Evolutionary conservation across 2,888 invertebrate species (phyloP), one percentile per base, ranked within the genome.

Genomic region (Amiota mariae): DNA sequence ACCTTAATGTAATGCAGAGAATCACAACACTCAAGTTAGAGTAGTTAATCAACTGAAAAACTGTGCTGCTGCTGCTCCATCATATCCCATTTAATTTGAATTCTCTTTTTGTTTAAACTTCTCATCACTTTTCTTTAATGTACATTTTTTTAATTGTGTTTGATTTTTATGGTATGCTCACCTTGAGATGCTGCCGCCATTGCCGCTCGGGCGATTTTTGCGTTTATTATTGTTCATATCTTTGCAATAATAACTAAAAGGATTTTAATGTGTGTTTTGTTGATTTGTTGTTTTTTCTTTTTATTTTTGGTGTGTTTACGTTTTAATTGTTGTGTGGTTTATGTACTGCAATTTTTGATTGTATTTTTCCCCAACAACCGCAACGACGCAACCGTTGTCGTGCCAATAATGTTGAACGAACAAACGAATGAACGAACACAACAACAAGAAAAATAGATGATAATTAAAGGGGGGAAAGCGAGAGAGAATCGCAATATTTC

Each of bases 161-260:
- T 36, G 36, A 36, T 73, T 78, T 75, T 75, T 80, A 78, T 71
- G 77, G 78, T 83, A 81, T 86, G 86, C 87, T 85, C 86, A 85
- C 85, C 85, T 86, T 80, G 85, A 80, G 79, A 85, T 86, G 84
- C 82, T 81, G 70, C 80, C 79, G 64, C 81, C 78, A 51, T 76
- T 72, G 89, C 85, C 87, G 75, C 93, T 94, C 88, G 95, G 93
- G 91, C 95, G 94, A 92, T 93, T 95, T 92, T 95, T 96, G 91
- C 94, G 93, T 92, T 95, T 95, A 91, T 93, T 95, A 90, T 94
- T 95, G 78, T 88, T 87, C 88, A 85, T 85, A 63, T 49, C 18
- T 15, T 57, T 59, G 71, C 66, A 56, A 36, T 36, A 36, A 36
- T 36, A 36, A 36, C 36, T 36, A 36, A 36, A 36, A 36, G 36